phyloP scores from a whole-genome alignment of 1,140 invertebrate genomes.

The Musca domestica region DNA sequence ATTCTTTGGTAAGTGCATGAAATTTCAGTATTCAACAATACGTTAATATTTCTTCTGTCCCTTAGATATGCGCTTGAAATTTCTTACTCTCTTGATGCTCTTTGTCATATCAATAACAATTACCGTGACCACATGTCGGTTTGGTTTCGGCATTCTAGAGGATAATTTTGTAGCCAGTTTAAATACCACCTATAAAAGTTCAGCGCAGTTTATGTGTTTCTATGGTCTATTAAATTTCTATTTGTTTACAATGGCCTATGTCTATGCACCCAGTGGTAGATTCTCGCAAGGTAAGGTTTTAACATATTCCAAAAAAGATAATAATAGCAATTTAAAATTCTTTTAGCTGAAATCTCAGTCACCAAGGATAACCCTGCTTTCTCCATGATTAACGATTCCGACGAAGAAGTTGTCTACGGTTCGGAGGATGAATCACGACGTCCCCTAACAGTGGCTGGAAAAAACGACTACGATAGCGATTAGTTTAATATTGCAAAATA shows the following conservation, averaged over 20 bases:
- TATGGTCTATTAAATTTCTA: constrained; percentile 96
- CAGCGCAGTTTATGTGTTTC: constrained; percentile 90
- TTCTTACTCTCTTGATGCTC: constrained; percentile 81
- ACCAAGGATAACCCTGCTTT: constrained; percentile 96
- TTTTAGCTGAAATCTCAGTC: constrained; percentile 73
- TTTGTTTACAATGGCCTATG: constrained; percentile 89
- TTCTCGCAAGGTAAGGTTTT: constrained; percentile 71
- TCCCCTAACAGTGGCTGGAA: constrained; percentile 61
- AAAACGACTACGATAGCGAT: constrained; percentile 69
- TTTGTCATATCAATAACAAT: constrained; percentile 79
- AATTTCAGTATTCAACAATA: neutral
- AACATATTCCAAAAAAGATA: constrained; percentile 39
- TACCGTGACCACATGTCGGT: constrained; percentile 75
- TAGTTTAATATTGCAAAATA: constrained; percentile 36
- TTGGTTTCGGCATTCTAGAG: constrained; percentile 84
- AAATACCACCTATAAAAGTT: constrained; percentile 83
- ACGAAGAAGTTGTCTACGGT: constrained; percentile 95
- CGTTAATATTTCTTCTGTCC: neutral
- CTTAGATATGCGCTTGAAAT: constrained; percentile 86
- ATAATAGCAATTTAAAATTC: neutral
- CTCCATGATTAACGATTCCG: constrained; percentile 98
- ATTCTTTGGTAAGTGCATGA: constrained; percentile 80
- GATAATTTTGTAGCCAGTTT: constrained; percentile 91
- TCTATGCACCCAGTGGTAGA: constrained; percentile 83
- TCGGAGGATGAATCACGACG: constrained; percentile 83